A percentile compares a stretch with the other conserved stretches of the same genome.
Evolutionary conservation across 2,113 vertebrate genomes (phyloP).

Genomic region (Callionymus lyra): DNA sequence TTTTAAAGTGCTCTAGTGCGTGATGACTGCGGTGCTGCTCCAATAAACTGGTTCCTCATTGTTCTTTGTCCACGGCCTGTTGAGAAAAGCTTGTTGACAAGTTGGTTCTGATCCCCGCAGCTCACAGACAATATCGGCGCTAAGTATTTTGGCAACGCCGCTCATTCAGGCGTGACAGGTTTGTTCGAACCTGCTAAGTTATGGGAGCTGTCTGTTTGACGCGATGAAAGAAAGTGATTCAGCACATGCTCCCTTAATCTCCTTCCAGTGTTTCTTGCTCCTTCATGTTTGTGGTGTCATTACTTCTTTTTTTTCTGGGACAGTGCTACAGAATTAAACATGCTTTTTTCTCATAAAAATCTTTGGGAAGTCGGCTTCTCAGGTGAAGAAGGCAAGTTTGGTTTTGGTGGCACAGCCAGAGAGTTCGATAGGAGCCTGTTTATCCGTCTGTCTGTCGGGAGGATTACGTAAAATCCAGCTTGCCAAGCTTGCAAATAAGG

Average conservation of each 20-base stretch:
- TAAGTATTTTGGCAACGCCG: slow-evolving; percentile 33
- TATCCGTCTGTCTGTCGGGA: too few relatives aligned
- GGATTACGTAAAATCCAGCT: too few relatives aligned
- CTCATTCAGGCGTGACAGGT: slow-evolving; percentile 14
- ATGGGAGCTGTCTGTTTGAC: slow-evolving; percentile 22
- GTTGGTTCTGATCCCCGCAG: slow-evolving; percentile 42
- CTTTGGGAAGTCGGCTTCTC: too few relatives aligned
- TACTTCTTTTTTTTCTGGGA: too few relatives aligned
- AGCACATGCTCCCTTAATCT: slow-evolving; percentile 16
- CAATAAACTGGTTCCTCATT: slow-evolving; percentile 9
- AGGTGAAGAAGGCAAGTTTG: too few relatives aligned
- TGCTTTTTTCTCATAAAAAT: too few relatives aligned
- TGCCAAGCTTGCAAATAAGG: too few relatives aligned
- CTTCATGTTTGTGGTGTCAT: slow-evolving; percentile 1
- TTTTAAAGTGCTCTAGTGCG: too few relatives aligned
- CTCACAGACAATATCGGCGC: slow-evolving; percentile 20
- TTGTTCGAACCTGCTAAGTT: slow-evolving; percentile 34
- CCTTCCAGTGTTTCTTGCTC: slow-evolving; percentile 4
- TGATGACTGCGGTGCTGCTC: too few relatives aligned
- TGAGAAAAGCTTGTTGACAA: slow-evolving; percentile 21
- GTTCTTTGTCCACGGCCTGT: slow-evolving; percentile 26
- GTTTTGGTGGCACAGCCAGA: too few relatives aligned
- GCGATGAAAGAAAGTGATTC: slow-evolving; percentile 18
- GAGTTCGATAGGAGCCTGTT: too few relatives aligned
- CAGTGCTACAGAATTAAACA: too few relatives aligned